Conservation (phyloP, 2,113 vertebrate species). For the Empidonax traillii region DNA sequence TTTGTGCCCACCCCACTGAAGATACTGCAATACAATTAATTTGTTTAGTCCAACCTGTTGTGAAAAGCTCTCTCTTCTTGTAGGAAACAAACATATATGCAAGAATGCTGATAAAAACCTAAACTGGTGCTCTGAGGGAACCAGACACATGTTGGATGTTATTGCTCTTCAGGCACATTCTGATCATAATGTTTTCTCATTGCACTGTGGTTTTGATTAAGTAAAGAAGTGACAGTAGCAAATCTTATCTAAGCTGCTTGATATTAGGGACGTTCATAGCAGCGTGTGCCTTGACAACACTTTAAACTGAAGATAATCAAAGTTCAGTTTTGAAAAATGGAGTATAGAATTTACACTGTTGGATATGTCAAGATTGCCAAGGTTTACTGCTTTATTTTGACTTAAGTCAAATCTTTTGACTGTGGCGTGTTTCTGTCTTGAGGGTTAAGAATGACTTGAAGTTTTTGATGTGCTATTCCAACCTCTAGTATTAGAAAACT, state of each 20-base stretch:
- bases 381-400: not conserved
- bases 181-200: not conserved
- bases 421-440: not conserved
- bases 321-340: not conserved
- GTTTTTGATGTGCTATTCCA: not conserved
- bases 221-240: not conserved
- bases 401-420: not conserved
- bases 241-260: not conserved
- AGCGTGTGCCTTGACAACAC: not conserved
- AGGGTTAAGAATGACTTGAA: not conserved
- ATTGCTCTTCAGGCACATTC: not conserved
- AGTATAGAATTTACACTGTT: not conserved
- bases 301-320: not conserved
- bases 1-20: not conserved
- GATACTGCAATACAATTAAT: not conserved
- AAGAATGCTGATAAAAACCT: not conserved
- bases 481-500: not conserved
- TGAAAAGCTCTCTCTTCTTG: not conserved
- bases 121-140: not conserved
- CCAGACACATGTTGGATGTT: not conserved
- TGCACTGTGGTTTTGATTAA: not conserved
- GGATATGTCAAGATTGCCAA: not conserved
- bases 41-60: not conserved
- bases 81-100: not conserved
- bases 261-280: not conserved